These are phyloP conservation scores for Pachyuromys duprasi DNA, from an alignment of 2,797 vertebrate species.

Conservation along the genomic window DNA sequence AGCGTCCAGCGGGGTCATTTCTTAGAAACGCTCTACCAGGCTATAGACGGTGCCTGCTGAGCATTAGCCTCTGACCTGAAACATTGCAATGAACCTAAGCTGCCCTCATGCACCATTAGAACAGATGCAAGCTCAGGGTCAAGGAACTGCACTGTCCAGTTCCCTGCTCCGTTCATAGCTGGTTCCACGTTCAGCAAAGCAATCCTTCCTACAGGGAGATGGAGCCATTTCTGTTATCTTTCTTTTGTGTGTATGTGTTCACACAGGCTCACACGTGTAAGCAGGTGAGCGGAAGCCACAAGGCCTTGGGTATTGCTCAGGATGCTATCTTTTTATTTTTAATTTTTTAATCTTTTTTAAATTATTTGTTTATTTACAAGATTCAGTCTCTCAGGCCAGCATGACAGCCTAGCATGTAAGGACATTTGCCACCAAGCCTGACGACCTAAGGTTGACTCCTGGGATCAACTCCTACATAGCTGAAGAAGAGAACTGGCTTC, in stretches of 20 bases:
- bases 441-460: background rate
- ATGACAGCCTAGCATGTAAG: background rate
- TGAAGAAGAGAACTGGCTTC: background rate
- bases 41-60: background rate
- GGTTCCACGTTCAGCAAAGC: background rate
- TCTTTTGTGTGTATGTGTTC: background rate
- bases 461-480: background rate
- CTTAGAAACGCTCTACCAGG: background rate
- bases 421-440: background rate
- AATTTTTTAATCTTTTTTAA: background rate
- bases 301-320: background rate
- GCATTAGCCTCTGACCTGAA: background rate
- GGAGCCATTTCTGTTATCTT: background rate
- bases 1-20: background rate
- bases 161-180: too few species aligned
- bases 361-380: background rate
- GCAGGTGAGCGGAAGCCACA: background rate
- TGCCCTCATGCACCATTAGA: too few species aligned
- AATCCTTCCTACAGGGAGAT: background rate
- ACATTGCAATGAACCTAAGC: background rate
- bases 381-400: background rate
- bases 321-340: background rate
- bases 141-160: background rate
- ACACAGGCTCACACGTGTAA: background rate
- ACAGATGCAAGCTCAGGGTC: background rate